These are phyloP conservation scores for Eudyptes chrysolophus DNA, from an alignment of 2,113 vertebrate genomes.

Conservation along the genomic window DNA sequence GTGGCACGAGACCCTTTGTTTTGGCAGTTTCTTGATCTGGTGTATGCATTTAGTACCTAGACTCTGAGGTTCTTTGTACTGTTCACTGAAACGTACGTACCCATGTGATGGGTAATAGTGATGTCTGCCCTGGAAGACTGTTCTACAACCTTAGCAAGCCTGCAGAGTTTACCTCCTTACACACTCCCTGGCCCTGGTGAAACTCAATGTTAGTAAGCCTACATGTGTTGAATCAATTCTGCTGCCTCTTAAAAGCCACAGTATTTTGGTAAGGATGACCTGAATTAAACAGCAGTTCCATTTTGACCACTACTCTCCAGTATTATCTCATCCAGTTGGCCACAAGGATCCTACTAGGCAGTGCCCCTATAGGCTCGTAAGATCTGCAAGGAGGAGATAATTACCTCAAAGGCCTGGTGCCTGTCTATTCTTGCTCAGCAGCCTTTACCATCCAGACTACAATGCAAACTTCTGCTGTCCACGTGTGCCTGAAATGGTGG, in stretches of 20 bases:
- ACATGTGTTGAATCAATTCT: not conserved
- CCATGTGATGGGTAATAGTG: not conserved
- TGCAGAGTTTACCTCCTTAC: not conserved
- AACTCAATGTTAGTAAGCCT: not conserved
- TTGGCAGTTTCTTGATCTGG: not conserved
- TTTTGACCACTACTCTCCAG: not conserved
- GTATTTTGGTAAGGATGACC: not conserved
- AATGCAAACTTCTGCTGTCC: not conserved
- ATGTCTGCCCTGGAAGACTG: not conserved
- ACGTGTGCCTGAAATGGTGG: not conserved
- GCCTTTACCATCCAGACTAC: not conserved
- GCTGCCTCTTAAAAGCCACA: not conserved
- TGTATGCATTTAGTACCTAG: not conserved
- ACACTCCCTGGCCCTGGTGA: not conserved
- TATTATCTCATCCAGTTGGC: not conserved
- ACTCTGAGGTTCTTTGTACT: not conserved
- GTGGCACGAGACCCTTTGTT: not conserved
- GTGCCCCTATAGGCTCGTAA: rapidly evolving
- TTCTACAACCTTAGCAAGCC: not conserved
- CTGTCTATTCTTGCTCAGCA: not conserved
- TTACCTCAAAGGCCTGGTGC: not conserved
- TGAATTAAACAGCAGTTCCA: not conserved
- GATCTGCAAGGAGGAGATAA: not conserved
- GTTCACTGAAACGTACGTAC: not conserved
- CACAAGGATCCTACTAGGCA: not conserved